Evolutionary conservation across 2,888 invertebrate genomes (phyloP), one percentile per base, ranked within the genome.

Genomic region (Eilema sororculum): DNA sequence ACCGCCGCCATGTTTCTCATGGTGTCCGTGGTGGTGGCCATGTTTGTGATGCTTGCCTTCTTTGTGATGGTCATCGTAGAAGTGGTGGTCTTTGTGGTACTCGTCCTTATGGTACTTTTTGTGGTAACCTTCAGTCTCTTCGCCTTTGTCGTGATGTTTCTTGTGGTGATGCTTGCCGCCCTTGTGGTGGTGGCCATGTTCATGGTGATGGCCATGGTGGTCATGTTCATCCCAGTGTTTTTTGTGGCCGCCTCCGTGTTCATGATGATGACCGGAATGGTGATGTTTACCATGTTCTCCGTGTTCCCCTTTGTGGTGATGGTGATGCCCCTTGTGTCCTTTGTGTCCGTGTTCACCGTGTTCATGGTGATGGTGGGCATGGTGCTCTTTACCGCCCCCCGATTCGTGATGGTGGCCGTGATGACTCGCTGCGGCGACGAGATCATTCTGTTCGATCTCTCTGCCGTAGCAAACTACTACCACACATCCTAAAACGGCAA

Each of bases 81-180:
- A 98, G 95, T 98, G 98, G 89, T 98, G 98, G 85, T 98, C 97
- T 90, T 98, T 98, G 86, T 97, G 97, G 90, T 97, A 98, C 88
- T 98, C 98, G 87, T 98, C 98, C 89, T 98, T 98, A 90, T 98
- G 97, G 83, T 97, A 97, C 85, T 98, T 98, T 91, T 98, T 97
- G 88, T 98, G 98, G 90, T 97, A 98, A 13, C 98, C 98, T 77
- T 97, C 96, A 64, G 97, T 97, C 84, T 98, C 97, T 84, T 97
- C 97, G 0, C 98, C 98, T 87, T 98, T 98, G 87, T 98, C 98
- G 91, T 98, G 98, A 58, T 97, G 97, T 86, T 97, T 97, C 89
- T 98, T 97, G 86, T 97, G 97, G 58, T 97, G 97, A 89, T 97
- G 97, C 85, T 98, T 97, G 46, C 97, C 97, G 24, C 97, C 98